These are phyloP conservation scores for Phrynocephalus guinanensis DNA, from an alignment of 2,797 vertebrate genomes.

Conservation along the genomic window DNA sequence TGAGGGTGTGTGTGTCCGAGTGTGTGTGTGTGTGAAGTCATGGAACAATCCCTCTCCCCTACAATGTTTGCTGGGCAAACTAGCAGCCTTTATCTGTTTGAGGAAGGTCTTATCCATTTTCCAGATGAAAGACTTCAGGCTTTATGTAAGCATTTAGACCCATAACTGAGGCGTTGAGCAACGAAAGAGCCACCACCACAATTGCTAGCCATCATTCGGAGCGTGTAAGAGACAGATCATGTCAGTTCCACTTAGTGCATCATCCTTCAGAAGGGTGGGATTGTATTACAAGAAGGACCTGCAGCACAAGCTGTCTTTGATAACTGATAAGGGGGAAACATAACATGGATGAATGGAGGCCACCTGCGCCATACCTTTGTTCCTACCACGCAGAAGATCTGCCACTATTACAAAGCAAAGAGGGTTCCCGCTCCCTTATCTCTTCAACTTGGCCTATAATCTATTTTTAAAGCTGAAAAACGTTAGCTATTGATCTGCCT, in stretches of 20 bases:
- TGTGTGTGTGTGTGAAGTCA: not conserved
- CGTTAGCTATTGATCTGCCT: not conserved
- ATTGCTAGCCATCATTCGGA: conserved; percentile 61
- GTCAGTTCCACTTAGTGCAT: conserved; percentile 54
- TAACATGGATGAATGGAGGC: conserved; percentile 6
- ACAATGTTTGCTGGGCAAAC: not conserved
- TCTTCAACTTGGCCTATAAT: not conserved
- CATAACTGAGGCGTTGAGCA: conserved; percentile 47
- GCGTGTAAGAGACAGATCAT: conserved; percentile 47
- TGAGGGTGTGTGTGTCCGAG: too few relatives aligned
- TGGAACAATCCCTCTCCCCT: not conserved
- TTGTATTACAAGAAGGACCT: conserved; percentile 44
- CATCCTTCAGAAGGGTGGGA: conserved; percentile 51
- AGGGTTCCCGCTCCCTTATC: not conserved
- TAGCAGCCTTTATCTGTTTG: not conserved
- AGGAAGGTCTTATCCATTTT: not conserved
- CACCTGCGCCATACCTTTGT: not conserved
- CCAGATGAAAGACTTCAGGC: conserved; percentile 44
- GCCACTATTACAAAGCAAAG: not conserved
- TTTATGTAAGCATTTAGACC: conserved; percentile 30
- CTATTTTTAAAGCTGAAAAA: not conserved
- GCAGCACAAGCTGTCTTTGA: conserved; percentile 47
- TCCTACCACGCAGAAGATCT: not conserved
- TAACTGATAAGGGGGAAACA: conserved; percentile 37
- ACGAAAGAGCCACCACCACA: conserved; percentile 40